A percentile compares a stretch with the other conserved stretches of the same genome.
phyloP scores from a whole-genome alignment of 2,797 vertebrate genomes.

The Bryconaethiops microstoma region DNA sequence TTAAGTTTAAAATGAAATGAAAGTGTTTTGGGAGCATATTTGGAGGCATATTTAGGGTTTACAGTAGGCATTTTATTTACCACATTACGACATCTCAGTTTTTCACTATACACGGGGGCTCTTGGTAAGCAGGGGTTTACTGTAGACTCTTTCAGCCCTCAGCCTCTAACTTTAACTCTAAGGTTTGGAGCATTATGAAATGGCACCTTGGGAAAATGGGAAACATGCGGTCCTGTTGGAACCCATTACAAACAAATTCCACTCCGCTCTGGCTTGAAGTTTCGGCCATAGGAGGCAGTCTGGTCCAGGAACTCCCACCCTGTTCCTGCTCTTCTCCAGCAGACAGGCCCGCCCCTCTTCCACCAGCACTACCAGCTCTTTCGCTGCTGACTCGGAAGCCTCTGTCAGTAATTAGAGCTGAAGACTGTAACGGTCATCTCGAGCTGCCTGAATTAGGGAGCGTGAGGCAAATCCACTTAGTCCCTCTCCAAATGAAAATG shows the following conservation, averaged over 20 bases:
- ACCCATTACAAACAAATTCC: conserved; percentile 52
- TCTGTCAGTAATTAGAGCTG: conserved; percentile 26
- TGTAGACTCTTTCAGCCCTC: neutral
- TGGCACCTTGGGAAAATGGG: conserved; percentile 61
- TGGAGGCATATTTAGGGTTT: no score
- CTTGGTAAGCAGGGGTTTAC: no score
- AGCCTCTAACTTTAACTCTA: neutral
- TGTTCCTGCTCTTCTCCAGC: neutral
- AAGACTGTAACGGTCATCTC: conserved; percentile 29
- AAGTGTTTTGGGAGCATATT: no score
- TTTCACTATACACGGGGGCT: no score
- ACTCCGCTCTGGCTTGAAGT: conserved; percentile 33
- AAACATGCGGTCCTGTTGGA: conserved; percentile 59
- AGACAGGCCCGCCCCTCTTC: neutral
- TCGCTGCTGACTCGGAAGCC: neutral
- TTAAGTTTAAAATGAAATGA: no score
- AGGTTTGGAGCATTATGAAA: conserved; percentile 53
- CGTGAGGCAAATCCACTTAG: conserved; percentile 9
- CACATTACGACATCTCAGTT: no score
- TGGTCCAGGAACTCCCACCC: conserved; percentile 7
- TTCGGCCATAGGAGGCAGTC: conserved; percentile 40
- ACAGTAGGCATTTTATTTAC: no score
- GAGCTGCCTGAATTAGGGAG: neutral
- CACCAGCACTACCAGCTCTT: conserved; percentile 9
- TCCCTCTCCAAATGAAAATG: conserved; percentile 2